Evolutionary conservation across 2,113 vertebrate species (phyloP), one percentile per base, ranked within the genome.

Genomic region (Megalops atlanticus): DNA sequence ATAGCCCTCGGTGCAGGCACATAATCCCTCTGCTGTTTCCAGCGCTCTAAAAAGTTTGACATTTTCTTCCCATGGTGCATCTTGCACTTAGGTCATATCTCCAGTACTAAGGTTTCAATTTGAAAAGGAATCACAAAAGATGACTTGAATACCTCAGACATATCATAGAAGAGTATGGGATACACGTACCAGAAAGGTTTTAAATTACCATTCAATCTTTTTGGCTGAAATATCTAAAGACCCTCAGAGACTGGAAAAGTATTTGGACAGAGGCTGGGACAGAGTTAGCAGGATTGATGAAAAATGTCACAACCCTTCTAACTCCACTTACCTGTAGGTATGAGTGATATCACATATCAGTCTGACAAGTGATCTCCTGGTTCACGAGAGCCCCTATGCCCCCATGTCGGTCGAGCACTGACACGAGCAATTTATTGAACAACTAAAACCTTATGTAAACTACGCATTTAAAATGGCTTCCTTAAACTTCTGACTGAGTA

Each of bases 1-100:
- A 45, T 45, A 45, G 14, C 14, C 43, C 21, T 68, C 18, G 21
- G 58, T 16, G 15, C 70, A 72, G 70, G 31, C 4, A 72, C 21
- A 38, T 35, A 72, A 72, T 39, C 70, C 18, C 18, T 39, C 14
- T 4, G 70, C 35, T 72, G 70, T 39, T 27, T 21, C 58, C 58
- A 68, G 33, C 18, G 18, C 31, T 72, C 0, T 18, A 18, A 68
- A 72, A 39, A 72, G 18, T 38, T 64, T 16, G 7, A 1, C 1
- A 39, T 38, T 72, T 41, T n/a, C n/a, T 43, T 74, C 38, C 72
- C 72, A 74, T 74, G 38, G 39, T 74, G 24, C 40, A 41, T 39
- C 72, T 74, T 14, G n/a, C 36, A 74, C 72, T 43, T 74, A n/a
- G 72, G 16, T 43, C 72, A 74, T 74, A 41, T n/a, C 72, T 38